These are phyloP conservation scores for Andrena trimmerana DNA, from an alignment of 2,888 invertebrate species.

Conservation along the genomic window DNA sequence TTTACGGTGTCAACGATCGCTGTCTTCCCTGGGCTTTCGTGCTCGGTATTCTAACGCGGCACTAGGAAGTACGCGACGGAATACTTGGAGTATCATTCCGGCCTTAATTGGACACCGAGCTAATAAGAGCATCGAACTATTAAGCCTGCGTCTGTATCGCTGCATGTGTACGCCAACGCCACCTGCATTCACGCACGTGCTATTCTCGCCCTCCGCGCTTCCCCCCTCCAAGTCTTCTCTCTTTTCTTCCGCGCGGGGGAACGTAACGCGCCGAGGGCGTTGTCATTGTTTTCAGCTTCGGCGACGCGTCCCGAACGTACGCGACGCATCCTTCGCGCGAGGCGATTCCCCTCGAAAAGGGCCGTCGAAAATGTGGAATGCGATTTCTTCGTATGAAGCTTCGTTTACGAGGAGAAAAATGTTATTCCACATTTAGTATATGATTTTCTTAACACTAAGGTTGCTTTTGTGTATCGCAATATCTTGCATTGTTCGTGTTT, in stretches of 20 bases:
- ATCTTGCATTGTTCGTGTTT: no score
- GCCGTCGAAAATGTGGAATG: background rate
- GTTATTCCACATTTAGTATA: background rate
- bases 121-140: constrained; percentile 72
- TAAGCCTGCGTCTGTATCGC: constrained; percentile 54
- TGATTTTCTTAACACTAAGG: no score
- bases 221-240: background rate
- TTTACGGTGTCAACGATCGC: constrained; percentile 53
- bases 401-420: background rate
- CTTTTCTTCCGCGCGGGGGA: background rate
- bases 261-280: background rate
- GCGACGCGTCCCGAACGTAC: background rate
- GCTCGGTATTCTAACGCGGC: constrained; percentile 77
- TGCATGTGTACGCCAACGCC: constrained; percentile 52
- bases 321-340: background rate
- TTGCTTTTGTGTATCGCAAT: no score
- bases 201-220: constrained; percentile 19
- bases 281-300: background rate
- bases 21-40: constrained; percentile 21
- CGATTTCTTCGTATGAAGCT: background rate
- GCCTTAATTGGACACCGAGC: constrained; percentile 78
- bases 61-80: constrained; percentile 77
- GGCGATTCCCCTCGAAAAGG: background rate
- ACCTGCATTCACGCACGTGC: constrained; percentile 36
- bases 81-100: constrained; percentile 70